Percentiles rank a stretch among this genome's conserved stretches.
Conservation (phyloP, 2,888 invertebrate species). For the Leptinotarsa tumamoca region DNA sequence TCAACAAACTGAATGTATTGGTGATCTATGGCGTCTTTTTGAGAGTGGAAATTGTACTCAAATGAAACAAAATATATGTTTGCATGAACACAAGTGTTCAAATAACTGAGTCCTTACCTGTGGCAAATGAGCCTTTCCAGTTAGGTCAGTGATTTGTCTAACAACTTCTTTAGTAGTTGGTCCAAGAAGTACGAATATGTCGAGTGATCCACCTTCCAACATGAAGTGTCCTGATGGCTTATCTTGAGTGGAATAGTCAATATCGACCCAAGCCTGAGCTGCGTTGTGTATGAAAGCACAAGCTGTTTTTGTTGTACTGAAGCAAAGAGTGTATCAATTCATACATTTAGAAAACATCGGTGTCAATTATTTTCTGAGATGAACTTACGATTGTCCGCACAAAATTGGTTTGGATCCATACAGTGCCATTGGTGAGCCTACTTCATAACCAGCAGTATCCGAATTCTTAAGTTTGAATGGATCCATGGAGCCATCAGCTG, state of each 20-base stretch:
- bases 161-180: conserved; percentile 86
- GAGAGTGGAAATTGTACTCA: too few relatives aligned
- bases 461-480: conserved; percentile 94
- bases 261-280: conserved; percentile 97
- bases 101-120: conserved; percentile 61
- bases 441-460: conserved; percentile 84
- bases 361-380: background rate
- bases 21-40: too few relatives aligned
- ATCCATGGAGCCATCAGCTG: conserved; percentile 75
- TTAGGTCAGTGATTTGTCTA: conserved; percentile 85
- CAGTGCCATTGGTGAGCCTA: conserved; percentile 83
- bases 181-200: conserved; percentile 90
- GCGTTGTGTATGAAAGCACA: conserved; percentile 79
- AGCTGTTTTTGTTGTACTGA: conserved; percentile 32
- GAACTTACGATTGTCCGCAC: conserved; percentile 84
- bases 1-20: too few relatives aligned
- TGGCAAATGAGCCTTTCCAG: conserved; percentile 85
- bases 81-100: background rate
- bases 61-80: background rate
- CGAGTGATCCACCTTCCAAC: conserved; percentile 92
- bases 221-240: conserved; percentile 83
- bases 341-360: background rate
- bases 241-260: conserved; percentile 62
- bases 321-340: background rate
- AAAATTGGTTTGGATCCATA: conserved; percentile 82